Base-by-base conservation (phyloP, 2,797 vertebrate species). In the Amblyopsis hoosieri region DNA sequence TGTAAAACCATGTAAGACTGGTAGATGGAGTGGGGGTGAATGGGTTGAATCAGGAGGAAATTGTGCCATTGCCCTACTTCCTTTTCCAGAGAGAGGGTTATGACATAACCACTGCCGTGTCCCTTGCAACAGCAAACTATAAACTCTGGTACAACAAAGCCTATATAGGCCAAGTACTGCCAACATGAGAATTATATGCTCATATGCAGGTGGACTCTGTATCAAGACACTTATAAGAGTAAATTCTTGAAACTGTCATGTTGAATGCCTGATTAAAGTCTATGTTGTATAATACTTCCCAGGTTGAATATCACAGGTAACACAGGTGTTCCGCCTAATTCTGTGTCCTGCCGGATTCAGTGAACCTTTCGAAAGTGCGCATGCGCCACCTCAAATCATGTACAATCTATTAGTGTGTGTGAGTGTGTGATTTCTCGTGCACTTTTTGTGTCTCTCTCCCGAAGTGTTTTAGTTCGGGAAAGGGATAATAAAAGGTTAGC, bases 51-150 rank as follows among this genome's bases (percentile, higher is more conserved):
- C n/a, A 14, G 54, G 74, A 45, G 73, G 50, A 68, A 80, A 79
- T 73, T 87, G 86, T 91, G 85, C 81, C 84, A 86, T 86, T 87
- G 87, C 79, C 84, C 88, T 74, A 89, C 75, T 86, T 91, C 71
- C 81, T 74, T 79, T 75, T 71, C 67, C 77, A 82, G 69, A 82
- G 77, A 82, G 76, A 73, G 78, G 74, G 79, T 68, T 88, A 86
- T 91, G 89, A 89, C 82, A 56, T 45, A 70, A 71, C 23, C 23
- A 29, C 69, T 60, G 84, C 69, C 68, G 75, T 57, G 71, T 54
- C 57, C 77, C 72, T 78, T 82, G 60, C 72, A 67, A 77, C 76
- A 74, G 75, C 76, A 59, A 58, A 67, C 60, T 58, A 54, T 17
- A 15, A 69, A 74, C 71, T 74, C 71, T 77, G 80, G 71, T 60